Conservation (phyloP, 2,797 vertebrate genomes). For the Agapornis canus region DNA sequence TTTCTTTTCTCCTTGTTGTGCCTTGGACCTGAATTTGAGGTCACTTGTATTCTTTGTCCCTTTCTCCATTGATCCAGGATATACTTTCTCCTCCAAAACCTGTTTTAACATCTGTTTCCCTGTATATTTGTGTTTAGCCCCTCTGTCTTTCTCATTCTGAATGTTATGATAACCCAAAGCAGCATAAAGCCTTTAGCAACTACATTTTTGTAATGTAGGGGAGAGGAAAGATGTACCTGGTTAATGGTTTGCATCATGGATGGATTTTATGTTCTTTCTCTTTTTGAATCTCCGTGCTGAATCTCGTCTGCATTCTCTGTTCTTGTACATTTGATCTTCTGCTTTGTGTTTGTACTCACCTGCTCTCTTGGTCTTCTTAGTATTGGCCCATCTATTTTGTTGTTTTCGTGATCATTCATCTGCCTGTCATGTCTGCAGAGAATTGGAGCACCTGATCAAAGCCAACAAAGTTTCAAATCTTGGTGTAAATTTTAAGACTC, state of each 20-base stretch:
- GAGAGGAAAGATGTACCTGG: background rate
- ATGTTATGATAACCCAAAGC: background rate
- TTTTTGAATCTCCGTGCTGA: background rate
- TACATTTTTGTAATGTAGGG: background rate
- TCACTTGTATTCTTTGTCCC: background rate
- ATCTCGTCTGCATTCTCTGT: background rate
- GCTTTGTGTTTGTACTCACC: background rate
- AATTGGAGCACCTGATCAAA: background rate
- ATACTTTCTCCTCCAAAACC: background rate
- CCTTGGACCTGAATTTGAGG: background rate
- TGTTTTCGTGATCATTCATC: background rate
- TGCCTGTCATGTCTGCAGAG: background rate
- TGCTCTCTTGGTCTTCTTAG: background rate
- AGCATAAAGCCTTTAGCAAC: background rate
- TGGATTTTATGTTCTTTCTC: background rate
- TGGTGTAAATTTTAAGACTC: background rate
- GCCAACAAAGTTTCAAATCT: background rate
- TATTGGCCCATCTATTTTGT: fast-evolving
- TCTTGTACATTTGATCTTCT: background rate
- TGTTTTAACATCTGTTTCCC: background rate
- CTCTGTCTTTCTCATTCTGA: background rate
- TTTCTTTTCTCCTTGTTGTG: background rate
- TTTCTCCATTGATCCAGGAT: background rate
- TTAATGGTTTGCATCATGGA: background rate
- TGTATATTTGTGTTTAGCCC: background rate